Evolutionary conservation across 2,797 vertebrate genomes (phyloP).

Genomic region (Enoplosus armatus): DNA sequence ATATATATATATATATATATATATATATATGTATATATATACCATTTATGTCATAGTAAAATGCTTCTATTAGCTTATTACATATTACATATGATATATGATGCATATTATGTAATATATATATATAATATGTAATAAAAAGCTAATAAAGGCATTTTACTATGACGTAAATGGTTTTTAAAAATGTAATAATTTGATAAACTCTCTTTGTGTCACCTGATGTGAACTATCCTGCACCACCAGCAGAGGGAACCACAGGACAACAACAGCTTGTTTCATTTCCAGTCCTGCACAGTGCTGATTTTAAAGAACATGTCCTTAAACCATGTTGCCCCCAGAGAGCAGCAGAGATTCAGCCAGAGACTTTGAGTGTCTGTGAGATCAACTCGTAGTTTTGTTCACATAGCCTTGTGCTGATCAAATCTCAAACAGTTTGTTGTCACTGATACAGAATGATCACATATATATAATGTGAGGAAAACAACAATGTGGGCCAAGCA

Average conservation of each 20-base stretch:
- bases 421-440: background rate
- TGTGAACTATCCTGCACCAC: background rate
- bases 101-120: no score
- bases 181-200: no score
- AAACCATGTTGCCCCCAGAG: slow-evolving; percentile 35
- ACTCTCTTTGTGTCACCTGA: background rate
- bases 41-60: no score
- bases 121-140: no score
- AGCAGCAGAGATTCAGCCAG: slow-evolving; percentile 51
- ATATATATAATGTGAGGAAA: background rate
- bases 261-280: background rate
- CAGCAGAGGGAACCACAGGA: slow-evolving; percentile 63
- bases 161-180: background rate
- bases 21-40: no score
- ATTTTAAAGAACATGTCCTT: background rate
- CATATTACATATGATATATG: no score
- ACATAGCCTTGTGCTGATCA: background rate
- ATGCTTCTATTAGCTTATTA: no score
- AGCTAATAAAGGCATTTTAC: background rate
- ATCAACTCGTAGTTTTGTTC: background rate
- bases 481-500: background rate
- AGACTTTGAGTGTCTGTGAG: background rate
- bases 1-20: no score
- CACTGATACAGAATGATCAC: background rate
- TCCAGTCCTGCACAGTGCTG: background rate